These are phyloP conservation scores for Pheucticus melanocephalus DNA, from an alignment of 2,113 vertebrate species.

Conservation along the genomic window DNA sequence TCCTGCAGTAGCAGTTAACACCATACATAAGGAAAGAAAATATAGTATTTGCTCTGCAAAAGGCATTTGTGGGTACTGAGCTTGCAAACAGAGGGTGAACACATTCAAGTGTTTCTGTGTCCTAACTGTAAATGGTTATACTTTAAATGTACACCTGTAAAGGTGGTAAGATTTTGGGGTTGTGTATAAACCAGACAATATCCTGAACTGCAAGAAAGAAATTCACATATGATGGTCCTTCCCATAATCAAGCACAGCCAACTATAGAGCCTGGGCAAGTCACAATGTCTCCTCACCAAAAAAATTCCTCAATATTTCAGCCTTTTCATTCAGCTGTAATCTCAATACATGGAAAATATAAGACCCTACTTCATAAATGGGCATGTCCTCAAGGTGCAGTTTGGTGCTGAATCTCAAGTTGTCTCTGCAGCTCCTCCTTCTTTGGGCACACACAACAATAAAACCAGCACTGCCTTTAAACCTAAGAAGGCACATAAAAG, in stretches of 20 bases:
- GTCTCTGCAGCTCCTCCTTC: neutral
- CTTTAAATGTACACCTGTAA: neutral
- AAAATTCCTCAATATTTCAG: neutral
- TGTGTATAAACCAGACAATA: neutral
- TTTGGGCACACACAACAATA: neutral
- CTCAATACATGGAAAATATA: neutral
- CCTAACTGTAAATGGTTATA: neutral
- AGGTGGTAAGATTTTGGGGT: neutral
- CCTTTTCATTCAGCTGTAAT: neutral
- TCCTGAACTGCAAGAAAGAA: neutral
- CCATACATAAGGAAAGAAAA: neutral
- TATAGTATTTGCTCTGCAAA: neutral
- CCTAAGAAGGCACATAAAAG: neutral
- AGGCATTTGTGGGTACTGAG: neutral
- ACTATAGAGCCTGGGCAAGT: neutral
- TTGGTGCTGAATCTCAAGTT: neutral
- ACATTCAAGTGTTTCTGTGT: neutral
- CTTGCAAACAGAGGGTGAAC: neutral
- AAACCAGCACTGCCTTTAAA: neutral
- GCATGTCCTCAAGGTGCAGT: neutral
- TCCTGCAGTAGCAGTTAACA: neutral
- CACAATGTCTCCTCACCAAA: neutral
- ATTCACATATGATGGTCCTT: neutral
- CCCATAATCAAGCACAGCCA: neutral
- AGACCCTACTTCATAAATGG: neutral